A percentile compares a stretch with the other conserved stretches of the same genome.
These are phyloP conservation scores for Vespertilio murinus DNA, from an alignment of 2,797 vertebrate species.

Conservation along the genomic window DNA sequence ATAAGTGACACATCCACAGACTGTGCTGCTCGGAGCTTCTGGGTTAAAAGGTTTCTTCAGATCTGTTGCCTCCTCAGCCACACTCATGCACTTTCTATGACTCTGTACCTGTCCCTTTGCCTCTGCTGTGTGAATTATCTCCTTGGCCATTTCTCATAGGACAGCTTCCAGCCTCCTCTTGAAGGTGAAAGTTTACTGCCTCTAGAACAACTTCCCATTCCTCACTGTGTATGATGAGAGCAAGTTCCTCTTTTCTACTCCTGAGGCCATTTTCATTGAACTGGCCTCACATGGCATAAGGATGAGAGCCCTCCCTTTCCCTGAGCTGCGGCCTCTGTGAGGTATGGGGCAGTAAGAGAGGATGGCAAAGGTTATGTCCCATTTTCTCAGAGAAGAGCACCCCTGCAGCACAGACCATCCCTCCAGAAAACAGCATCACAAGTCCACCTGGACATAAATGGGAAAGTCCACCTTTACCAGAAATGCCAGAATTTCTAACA, in stretches of 20 bases:
- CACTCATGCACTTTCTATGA: neutral
- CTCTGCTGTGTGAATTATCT: neutral
- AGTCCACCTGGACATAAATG: neutral
- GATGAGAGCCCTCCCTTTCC: neutral
- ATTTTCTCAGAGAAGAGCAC: neutral
- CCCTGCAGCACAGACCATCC: neutral
- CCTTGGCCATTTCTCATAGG: neutral
- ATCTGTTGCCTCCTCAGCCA: neutral
- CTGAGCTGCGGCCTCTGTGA: neutral
- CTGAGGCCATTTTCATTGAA: neutral
- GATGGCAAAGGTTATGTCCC: neutral
- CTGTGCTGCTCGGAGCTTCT: too few species aligned
- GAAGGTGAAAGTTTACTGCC: neutral
- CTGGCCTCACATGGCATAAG: neutral
- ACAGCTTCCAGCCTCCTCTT: neutral
- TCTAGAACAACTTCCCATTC: neutral
- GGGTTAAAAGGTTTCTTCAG: neutral
- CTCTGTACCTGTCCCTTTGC: neutral
- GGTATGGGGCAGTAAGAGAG: neutral
- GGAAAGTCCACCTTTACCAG: neutral
- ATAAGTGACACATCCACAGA: too few species aligned
- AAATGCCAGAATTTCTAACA: neutral
- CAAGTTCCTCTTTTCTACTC: neutral
- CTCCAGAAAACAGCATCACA: neutral
- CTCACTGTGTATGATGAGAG: neutral